Evolutionary conservation across 2,113 vertebrate species (phyloP), one percentile per base, ranked within the genome.

Genomic region (Tetrax tetrax): DNA sequence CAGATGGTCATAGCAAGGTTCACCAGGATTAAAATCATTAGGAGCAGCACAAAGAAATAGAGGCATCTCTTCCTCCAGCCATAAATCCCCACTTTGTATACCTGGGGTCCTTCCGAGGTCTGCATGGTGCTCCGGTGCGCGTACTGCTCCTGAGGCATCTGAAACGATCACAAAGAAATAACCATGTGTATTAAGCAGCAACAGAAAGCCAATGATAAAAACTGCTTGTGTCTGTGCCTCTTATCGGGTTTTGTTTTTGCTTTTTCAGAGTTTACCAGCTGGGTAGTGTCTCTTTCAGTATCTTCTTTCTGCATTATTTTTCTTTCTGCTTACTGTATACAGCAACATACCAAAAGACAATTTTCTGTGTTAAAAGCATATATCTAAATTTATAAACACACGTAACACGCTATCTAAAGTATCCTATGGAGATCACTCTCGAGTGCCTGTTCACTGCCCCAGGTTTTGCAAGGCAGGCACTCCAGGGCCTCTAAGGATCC

Each of bases 131-230:
- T 99, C 97, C 99, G 98, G 97, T 99, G 99, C 29, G 98, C 78
- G 97, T 99, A 99, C 98, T 99, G 99, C 98, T 99, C 99, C 97
- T 99, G 99, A 98, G 99, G 99, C 99, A 99, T 99, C 99, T 99
- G 98, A 48, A 97, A 96, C 0, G 65, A 92, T 74, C 33, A 85
- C 95, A 96, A n/a, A 33, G 54, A 96, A 70, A 96, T 21, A 95
- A 68, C 79, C 71, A 90, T 4, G 19, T 69, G 74, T 50, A 7
- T 95, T 87, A 95, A 93, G 91, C 45, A 24, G 31, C 41, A 74
- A 74, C 45, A 83, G 53, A 86, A 90, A 83, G 41, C 12, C 11
- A 2, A 38, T 0, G 45, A 74, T 7, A 48, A 66, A 70, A 79
- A 14, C 41, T 63, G 61, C 60, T 92, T 5, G 47, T 64, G 48